Conservation (phyloP, 2,113 vertebrate species). For the Pelmatolapia mariae region DNA sequence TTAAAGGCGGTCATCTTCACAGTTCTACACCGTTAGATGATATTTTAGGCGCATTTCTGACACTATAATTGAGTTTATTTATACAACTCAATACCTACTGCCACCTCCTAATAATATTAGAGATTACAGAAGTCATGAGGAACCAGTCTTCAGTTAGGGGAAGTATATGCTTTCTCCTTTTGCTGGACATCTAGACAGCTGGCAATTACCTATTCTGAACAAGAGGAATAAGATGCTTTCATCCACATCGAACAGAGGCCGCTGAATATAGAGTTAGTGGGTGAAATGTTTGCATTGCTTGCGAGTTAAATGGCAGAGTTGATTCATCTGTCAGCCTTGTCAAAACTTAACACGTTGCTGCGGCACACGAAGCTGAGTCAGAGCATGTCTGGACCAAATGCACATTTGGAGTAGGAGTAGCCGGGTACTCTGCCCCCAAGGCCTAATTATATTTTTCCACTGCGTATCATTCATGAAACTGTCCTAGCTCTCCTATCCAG, state of each 20-base stretch:
- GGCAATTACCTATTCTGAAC: background rate
- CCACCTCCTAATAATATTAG: background rate
- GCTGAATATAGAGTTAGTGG: conserved; percentile 17
- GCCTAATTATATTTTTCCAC: background rate
- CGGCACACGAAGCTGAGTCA: conserved; percentile 24
- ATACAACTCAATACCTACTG: background rate
- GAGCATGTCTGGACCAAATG: conserved; percentile 30
- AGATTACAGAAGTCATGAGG: background rate
- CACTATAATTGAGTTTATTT: background rate
- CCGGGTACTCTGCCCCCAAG: background rate
- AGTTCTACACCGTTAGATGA: background rate
- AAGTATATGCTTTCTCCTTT: background rate
- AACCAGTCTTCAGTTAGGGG: background rate
- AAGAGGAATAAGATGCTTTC: background rate
- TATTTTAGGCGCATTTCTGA: background rate
- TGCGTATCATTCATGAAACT: conserved; percentile 5
- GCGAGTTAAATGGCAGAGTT: conserved; percentile 40
- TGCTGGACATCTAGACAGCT: background rate
- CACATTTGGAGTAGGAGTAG: background rate
- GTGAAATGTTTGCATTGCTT: conserved; percentile 42
- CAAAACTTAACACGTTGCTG: conserved; percentile 34
- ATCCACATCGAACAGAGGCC: background rate
- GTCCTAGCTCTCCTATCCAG: background rate
- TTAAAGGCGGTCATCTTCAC: background rate
- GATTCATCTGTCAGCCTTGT: conserved; percentile 47